Evolutionary conservation across 2,797 vertebrate species (phyloP).

Genomic region (Malurus leucopterus): DNA sequence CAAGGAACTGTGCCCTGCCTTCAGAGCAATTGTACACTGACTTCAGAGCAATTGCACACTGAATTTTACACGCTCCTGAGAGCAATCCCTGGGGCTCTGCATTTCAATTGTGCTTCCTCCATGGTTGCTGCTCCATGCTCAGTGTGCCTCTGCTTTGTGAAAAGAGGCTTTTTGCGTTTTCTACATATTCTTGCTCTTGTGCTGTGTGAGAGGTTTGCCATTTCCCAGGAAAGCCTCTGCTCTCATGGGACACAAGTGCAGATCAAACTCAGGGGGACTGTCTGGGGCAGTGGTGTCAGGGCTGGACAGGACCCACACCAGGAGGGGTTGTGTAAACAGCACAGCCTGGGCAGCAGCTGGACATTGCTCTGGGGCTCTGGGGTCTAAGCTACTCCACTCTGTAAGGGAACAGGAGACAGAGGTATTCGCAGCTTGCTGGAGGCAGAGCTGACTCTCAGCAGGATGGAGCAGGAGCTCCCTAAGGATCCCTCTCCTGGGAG

Average conservation of each 20-base stretch:
- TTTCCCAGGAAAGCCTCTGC: neutral
- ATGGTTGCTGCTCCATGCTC: neutral
- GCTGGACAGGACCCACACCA: neutral
- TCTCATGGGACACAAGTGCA: neutral
- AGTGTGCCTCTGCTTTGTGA: neutral
- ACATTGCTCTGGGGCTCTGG: neutral
- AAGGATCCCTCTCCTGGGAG: neutral
- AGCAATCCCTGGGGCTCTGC: neutral
- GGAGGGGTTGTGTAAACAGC: neutral
- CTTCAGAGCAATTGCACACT: no score
- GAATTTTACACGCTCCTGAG: neutral
- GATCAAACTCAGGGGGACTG: neutral
- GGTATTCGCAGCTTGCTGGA: neutral
- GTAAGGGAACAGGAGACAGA: neutral
- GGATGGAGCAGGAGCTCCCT: neutral
- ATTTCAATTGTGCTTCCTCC: neutral
- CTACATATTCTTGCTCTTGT: neutral
- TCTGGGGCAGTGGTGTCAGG: neutral
- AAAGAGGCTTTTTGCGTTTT: conserved; percentile 22
- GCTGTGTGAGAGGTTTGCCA: neutral
- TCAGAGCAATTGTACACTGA: no score
- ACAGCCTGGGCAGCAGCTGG: neutral
- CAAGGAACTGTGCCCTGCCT: neutral
- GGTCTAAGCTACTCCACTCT: neutral
- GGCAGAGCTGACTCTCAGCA: neutral